Evolutionary conservation across 2,888 invertebrate genomes (phyloP), one percentile per base, ranked within the genome.

Genomic region (Pomacea canaliculata): DNA sequence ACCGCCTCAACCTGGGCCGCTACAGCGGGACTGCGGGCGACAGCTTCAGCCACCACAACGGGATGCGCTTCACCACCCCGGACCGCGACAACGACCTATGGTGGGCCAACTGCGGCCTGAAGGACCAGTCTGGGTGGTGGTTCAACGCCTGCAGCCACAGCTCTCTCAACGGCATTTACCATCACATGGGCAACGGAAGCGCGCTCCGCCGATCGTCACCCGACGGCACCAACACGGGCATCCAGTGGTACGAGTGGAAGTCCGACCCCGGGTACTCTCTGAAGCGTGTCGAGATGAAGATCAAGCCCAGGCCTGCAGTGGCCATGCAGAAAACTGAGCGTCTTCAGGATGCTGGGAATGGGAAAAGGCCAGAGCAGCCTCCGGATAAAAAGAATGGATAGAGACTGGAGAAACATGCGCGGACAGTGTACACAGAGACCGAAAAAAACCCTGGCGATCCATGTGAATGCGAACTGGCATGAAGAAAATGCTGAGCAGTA

Each of bases 61-160:
- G 93, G 72, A 96, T 97, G 96, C 94, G 95, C 83, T 97, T 97
- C 91, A 96, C 96, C 71, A 94, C 97, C 0, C 94, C 95, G 76
- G 97, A 97, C 90, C 94, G 94, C 63, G 97, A 97, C 90, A 93
- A 96, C 85, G 97, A 97, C 89, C 95, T 82, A 48, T 88, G 87
- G 86, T 76, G 82, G 75, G 80, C 83, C 19, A 85, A 82, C 76
- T 89, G 88, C 80, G 86, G 86, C 7, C 67, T 76, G 60, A 86
- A 85, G 70, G 87, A 88, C 72, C 78, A 80, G 69, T 81, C 86
- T 13, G 88, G 88, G 3, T 88, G 89, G 89, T 89, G 89, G 89
- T 88, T 85, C 76, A 81, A 81, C 37, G 84, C 84, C 8, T 88
- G 89, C 79, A 85, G 85, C 18, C 85, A 83, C 76, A 79, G 86